Base-by-base conservation (phyloP, 2,797 vertebrate species). In the Sebastes iracundus region DNA sequence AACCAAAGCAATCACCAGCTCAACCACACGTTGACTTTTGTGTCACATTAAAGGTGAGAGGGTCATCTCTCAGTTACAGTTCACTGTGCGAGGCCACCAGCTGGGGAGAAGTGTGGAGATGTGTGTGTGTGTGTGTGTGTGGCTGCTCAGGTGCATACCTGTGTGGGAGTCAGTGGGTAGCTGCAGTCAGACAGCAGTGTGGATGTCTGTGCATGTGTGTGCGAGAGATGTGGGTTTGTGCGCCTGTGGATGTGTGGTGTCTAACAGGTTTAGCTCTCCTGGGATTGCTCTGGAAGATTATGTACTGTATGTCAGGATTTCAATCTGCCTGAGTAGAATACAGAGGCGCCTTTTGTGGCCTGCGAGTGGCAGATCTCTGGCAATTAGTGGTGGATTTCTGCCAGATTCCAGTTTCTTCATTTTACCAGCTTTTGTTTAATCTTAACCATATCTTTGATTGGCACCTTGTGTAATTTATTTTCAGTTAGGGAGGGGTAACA, bases 201-300 rank as follows among this genome's bases (percentile, higher is more conserved):
- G 25, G 30, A 33, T 27, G 38, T 60, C 52, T 70, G 63, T 72
- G 75, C 60, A 28, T 62, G 60, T 30, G 22, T n/a, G 30, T 59
- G 64, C 5, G 3, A 16, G 30, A 67, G 25, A 38, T 22, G 23
- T 28, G 30, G 32, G 42, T 33, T 53, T 46, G 25, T 75, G 32
- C 46, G 61, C n/a, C 6, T 33, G 11, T 12, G 30, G 18, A 25
- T 49, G 28, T 70, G 42, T 64, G 42, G 42, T 38, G 60, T 78
- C 78, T 90, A 87, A 89, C 82, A 87, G 85, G 91, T 89, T 89
- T 86, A 86, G 66, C 77, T 80, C 82, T 82, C 63, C 68, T 74
- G 82, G 83, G 83, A 85, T 87, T 84, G 81, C 77, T 85, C 77
- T 82, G 52, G 70, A 78, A 82, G 87, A 88, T 88, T 86, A 84